Evolutionary conservation across 2,888 invertebrate species (phyloP), one percentile per base, ranked within the genome.

Genomic region (Melikaiella ostensackeni): DNA sequence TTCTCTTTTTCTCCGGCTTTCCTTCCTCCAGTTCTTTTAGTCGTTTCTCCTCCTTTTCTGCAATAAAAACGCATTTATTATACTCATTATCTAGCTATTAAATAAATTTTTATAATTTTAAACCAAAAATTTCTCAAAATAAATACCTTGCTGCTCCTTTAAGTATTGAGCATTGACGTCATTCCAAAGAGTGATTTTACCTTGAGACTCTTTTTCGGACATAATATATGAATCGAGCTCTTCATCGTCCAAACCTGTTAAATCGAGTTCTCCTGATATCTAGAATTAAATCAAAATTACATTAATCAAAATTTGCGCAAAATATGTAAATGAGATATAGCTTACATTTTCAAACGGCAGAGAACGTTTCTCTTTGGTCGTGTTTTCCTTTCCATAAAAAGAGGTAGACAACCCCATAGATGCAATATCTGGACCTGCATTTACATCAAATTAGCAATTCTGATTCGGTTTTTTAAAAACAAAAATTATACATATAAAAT

Each of bases 141-240:
- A 50, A 33, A 92, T 90, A 95, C 95, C 92, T 93, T 96, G 96
- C 91, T 97, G 95, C 85, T 96, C 96, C 86, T 95, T 94, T 77
- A 99, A 92, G 91, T 97, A 99, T 16, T 95, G 95, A 1, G 96
- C 97, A 91, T 99, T 98, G 1, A 97, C 92, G 87, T 94, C 94
- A 88, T 96, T 95, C 99, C 99, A 99, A 87, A 98, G 92, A 76
- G 93, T 93, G 19, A 96, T 95, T 91, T 99, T 99, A 77, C 95
- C 94, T 74, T 94, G 92, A 0, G 96, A 95, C 91, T 99, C 99
- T 74, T 95, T 94, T 61, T 96, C 96, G 2, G 94, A 94, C 92
- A 97, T 93, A 80, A 99, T 96, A 86, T 98, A 96, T 19, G 95
- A 94, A 88, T 97, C 96, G 66, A 99, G 93, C 92, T 99, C 99